These are phyloP conservation scores for Solen grandis DNA, from an alignment of 1,140 invertebrate species.

Conservation along the genomic window DNA sequence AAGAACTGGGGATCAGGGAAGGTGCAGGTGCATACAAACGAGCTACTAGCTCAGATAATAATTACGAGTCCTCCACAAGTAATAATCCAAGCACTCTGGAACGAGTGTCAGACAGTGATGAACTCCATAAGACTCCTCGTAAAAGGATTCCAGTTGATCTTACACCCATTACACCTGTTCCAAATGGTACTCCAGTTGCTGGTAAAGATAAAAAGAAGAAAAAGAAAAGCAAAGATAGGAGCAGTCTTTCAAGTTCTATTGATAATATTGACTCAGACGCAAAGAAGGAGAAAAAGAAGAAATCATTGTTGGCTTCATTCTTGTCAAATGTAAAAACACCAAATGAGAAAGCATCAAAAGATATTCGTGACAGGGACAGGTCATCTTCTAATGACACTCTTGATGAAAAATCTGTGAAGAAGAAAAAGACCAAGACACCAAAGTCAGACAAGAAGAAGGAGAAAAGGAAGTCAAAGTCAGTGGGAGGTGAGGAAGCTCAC, in stretches of 20 bases:
- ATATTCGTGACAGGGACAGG: constrained; percentile 54
- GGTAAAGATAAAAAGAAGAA: constrained; percentile 62
- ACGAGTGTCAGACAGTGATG: constrained; percentile 71
- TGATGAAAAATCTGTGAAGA: constrained; percentile 62
- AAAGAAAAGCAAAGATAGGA: constrained; percentile 29
- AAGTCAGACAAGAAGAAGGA: constrained; percentile 86
- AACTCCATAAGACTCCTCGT: constrained; percentile 44
- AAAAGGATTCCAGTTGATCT: constrained; percentile 40
- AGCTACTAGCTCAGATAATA: not conserved
- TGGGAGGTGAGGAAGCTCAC: constrained; percentile 54
- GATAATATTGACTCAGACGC: constrained; percentile 58
- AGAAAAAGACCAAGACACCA: constrained; percentile 79
- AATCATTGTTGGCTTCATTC: constrained; percentile 72
- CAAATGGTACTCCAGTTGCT: constrained; percentile 32
- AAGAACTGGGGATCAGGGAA: constrained; percentile 59
- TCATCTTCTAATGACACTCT: constrained; percentile 64
- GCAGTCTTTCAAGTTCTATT: constrained; percentile 18
- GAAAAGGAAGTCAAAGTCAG: constrained; percentile 29
- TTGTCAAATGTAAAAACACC: constrained; percentile 66
- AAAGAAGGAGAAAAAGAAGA: constrained; percentile 68
- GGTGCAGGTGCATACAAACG: constrained; percentile 43
- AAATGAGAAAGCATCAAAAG: constrained; percentile 63
- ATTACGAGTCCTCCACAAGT: constrained; percentile 53
- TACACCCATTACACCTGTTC: constrained; percentile 37
- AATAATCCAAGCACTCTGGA: constrained; percentile 67